phyloP scores from a whole-genome alignment of 2,888 invertebrate species.

The Andrena flavipes region DNA sequence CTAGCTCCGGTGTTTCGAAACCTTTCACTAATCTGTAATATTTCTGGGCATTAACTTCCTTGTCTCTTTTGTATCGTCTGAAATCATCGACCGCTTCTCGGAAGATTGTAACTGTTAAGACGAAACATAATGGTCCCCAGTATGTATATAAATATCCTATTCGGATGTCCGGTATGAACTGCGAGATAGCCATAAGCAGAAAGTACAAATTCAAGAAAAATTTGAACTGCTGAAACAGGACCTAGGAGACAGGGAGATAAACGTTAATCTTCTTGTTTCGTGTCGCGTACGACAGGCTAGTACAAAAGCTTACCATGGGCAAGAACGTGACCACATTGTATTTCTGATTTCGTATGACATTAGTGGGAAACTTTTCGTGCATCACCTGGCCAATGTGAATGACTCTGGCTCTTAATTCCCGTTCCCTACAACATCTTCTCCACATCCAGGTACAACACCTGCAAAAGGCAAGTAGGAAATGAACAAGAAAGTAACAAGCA shows the following conservation, averaged over 20 bases:
- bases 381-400: conserved; percentile 92
- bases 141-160: conserved; percentile 99
- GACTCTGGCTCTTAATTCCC: conserved; percentile 91
- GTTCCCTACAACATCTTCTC: conserved; percentile 90
- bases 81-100: conserved; percentile 99
- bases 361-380: conserved; percentile 95
- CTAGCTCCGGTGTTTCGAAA: conserved; percentile 88
- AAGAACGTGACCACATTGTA: conserved; percentile 97
- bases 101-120: conserved; percentile 97
- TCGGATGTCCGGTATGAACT: conserved; percentile 98
- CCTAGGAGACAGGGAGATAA: conserved; percentile 85
- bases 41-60: conserved; percentile 97
- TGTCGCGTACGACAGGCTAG: too few relatives aligned
- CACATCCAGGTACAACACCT: conserved; percentile 93
- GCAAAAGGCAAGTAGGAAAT: conserved; percentile 73
- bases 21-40: conserved; percentile 93
- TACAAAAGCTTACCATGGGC: conserved; percentile 87
- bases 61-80: conserved; percentile 93
- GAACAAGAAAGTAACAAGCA: neutral
- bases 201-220: conserved; percentile 99
- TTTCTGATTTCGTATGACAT: conserved; percentile 99
- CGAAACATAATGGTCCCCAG: conserved; percentile 99
- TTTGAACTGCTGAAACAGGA: conserved; percentile 99
- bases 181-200: conserved; percentile 98
- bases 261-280: neutral